Conservation (phyloP, 1,140 invertebrate genomes). For the Maniola jurtina region DNA sequence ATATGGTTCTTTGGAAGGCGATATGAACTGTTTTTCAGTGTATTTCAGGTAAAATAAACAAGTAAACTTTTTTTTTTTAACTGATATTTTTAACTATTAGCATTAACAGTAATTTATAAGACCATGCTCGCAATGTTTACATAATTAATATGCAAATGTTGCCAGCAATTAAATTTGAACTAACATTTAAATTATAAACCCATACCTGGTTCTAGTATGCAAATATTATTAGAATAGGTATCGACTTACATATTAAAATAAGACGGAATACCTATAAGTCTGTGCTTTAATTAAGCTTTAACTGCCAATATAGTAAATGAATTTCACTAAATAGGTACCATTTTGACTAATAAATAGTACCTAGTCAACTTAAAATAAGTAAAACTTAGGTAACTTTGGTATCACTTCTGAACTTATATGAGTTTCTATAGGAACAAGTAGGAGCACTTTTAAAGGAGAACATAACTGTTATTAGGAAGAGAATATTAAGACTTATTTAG, state of each 20-base stretch:
- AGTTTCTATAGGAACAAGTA: too few species aligned
- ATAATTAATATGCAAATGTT: slow-evolving; percentile 1
- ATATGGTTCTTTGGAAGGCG: slow-evolving; percentile 10
- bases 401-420: too few species aligned
- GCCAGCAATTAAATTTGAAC: slow-evolving; percentile 1
- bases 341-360: too few species aligned
- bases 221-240: background rate
- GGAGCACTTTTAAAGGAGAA: too few species aligned
- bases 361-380: too few species aligned
- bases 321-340: background rate
- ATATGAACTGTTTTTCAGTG: background rate
- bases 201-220: slow-evolving; percentile 1
- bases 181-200: background rate
- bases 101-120: too few species aligned
- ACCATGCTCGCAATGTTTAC: background rate
- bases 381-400: too few species aligned
- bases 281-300: background rate
- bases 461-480: too few species aligned
- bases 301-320: background rate
- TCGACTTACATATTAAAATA: background rate
- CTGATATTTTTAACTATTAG: background rate
- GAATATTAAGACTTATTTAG: too few species aligned
- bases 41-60: slow-evolving; percentile 1
- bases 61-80: background rate
- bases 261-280: background rate